These are phyloP conservation scores for Cantharis flavilabris DNA, from an alignment of 2,888 invertebrate genomes.

Conservation along the genomic window DNA sequence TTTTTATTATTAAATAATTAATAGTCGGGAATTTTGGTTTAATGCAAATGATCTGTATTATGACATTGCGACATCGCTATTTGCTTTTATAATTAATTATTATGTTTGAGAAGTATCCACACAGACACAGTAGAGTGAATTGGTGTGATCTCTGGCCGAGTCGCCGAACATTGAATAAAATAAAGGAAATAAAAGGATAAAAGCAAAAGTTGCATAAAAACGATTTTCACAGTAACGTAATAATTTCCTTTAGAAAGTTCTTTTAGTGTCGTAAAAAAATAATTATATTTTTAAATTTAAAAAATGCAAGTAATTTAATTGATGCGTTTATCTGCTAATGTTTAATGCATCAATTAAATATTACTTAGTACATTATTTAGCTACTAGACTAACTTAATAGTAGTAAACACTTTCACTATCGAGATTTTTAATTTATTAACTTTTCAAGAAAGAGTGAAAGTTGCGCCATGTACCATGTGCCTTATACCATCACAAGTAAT, in stretches of 20 bases:
- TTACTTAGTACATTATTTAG: not conserved
- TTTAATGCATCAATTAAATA: not conserved
- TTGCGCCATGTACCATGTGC: conserved; percentile 29
- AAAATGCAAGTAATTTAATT: not conserved
- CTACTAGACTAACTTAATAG: not conserved
- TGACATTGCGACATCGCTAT: not conserved
- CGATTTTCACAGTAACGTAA: not conserved
- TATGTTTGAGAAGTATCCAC: too few relatives aligned
- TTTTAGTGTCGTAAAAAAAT: not conserved
- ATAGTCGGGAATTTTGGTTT: not conserved
- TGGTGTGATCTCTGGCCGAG: too few relatives aligned
- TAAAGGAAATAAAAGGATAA: too few relatives aligned
- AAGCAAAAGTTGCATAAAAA: not conserved
- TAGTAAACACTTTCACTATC: conserved; percentile 14
- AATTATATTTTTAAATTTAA: not conserved
- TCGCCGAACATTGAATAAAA: too few relatives aligned
- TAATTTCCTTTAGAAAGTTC: not conserved
- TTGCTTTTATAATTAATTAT: too few relatives aligned
- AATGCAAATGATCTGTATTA: not conserved
- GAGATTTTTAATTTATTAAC: conserved; percentile 36
- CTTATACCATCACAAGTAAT: conserved; percentile 2
- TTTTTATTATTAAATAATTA: not conserved
- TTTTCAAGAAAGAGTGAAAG: conserved; percentile 43
- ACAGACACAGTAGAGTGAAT: too few relatives aligned
- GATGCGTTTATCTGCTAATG: not conserved